Conservation (phyloP, 2,113 vertebrate species). For the Leuciscus idus region DNA sequence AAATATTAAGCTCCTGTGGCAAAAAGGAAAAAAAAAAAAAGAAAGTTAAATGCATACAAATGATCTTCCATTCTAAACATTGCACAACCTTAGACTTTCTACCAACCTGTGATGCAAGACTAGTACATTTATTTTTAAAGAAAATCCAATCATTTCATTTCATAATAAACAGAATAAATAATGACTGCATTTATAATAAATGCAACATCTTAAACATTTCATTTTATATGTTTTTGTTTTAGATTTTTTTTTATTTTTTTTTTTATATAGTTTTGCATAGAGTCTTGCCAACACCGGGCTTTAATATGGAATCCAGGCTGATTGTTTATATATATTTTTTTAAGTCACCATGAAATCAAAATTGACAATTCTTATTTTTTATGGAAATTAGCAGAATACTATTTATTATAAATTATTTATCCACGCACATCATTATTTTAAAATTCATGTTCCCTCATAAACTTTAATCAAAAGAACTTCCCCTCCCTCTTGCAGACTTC, state of each 20-base stretch:
- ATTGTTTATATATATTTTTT: background rate
- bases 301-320: background rate
- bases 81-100: constrained; percentile 2
- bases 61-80: constrained; percentile 13
- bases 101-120: background rate
- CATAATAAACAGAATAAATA: background rate
- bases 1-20: background rate
- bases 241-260: background rate
- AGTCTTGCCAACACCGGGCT: background rate
- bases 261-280: background rate
- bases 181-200: background rate
- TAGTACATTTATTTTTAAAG: background rate
- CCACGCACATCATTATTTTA: too few relatives aligned
- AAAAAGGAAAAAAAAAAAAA: background rate
- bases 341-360: too few relatives aligned
- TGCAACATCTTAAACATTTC: background rate
- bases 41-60: background rate
- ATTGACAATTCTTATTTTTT: too few relatives aligned
- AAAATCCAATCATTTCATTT: background rate
- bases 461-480: too few relatives aligned
- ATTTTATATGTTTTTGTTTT: background rate
- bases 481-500: too few relatives aligned
- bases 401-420: too few relatives aligned
- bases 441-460: too few relatives aligned
- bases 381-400: too few relatives aligned